A percentile compares a stretch with the other conserved stretches of the same genome.
Conservation (phyloP, 2,113 vertebrate genomes). For the Odontophorus gujanensis region DNA sequence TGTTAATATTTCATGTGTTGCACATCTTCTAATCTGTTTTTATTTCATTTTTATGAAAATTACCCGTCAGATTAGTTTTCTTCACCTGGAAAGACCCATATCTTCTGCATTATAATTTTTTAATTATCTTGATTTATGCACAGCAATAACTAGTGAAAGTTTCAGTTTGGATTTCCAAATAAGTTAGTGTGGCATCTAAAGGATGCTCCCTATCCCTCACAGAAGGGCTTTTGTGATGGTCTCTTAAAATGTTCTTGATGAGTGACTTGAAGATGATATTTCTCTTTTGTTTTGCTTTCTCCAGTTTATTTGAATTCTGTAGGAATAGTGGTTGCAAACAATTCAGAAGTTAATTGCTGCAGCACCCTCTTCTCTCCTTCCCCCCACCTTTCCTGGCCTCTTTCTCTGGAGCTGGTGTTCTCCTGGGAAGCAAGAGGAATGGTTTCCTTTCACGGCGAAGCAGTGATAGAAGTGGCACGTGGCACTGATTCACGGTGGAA, state of each 20-base stretch:
- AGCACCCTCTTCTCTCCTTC: not conserved
- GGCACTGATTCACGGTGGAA: rapidly evolving
- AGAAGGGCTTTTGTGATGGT: not conserved
- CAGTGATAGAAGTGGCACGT: rapidly evolving
- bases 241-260: not conserved
- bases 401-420: not conserved
- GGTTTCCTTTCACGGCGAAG: not conserved
- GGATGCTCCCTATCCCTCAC: not conserved
- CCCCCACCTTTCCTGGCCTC: not conserved
- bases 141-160: slow-evolving; percentile 6
- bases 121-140: slow-evolving; percentile 56
- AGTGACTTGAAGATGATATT: not conserved
- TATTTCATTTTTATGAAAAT: slow-evolving; percentile 63
- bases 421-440: not conserved
- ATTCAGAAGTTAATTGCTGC: not conserved
- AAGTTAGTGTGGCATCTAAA: not conserved
- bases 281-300: not conserved
- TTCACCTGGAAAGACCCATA: slow-evolving; percentile 30
- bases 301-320: not conserved
- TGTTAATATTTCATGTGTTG: slow-evolving; percentile 57
- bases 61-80: slow-evolving; percentile 44
- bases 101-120: slow-evolving; percentile 41
- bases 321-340: not conserved
- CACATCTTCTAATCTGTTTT: slow-evolving; percentile 21
- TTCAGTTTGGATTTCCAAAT: slow-evolving; percentile 11